phyloP scores from a whole-genome alignment of 2,888 invertebrate genomes.

The Drosophila merina region DNA sequence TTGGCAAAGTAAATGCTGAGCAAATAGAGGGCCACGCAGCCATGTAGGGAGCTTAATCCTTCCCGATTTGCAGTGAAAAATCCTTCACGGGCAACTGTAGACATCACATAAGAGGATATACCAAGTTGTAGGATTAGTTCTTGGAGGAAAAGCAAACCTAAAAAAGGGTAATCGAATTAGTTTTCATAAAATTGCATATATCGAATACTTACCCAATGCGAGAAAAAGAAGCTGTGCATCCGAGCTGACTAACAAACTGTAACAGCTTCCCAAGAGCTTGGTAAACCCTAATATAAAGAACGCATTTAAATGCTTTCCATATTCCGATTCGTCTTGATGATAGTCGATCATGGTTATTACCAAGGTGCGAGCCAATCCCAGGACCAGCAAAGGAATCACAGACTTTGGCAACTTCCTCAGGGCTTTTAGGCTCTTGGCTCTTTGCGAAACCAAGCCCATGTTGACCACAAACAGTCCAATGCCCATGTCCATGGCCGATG shows the following conservation, averaged over 20 bases:
- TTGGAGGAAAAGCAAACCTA: slow-evolving; percentile 87
- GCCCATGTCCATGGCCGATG: slow-evolving; percentile 97
- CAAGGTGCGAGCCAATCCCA: slow-evolving; percentile 88
- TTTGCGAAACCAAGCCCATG: slow-evolving; percentile 90
- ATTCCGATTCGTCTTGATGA: slow-evolving; percentile 95
- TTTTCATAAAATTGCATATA: neutral
- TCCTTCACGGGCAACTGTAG: slow-evolving; percentile 85
- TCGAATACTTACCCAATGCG: slow-evolving; percentile 68
- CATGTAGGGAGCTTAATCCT: slow-evolving; percentile 93
- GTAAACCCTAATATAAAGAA: slow-evolving; percentile 96
- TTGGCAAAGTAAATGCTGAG: slow-evolving; percentile 88
- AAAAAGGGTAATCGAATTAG: neutral
- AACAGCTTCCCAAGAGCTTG: slow-evolving; percentile 88
- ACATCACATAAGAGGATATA: slow-evolving; percentile 89
- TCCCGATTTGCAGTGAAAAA: slow-evolving; percentile 94
- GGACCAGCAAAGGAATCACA: slow-evolving; percentile 84
- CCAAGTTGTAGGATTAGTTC: slow-evolving; percentile 87
- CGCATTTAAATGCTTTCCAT: slow-evolving; percentile 99
- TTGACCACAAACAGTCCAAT: slow-evolving; percentile 94
- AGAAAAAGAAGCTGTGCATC: slow-evolving; percentile 83
- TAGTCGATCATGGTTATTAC: slow-evolving; percentile 89
- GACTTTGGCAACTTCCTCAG: slow-evolving; percentile 70
- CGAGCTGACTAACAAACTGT: slow-evolving; percentile 50
- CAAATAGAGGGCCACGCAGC: slow-evolving; percentile 93
- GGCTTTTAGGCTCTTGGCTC: slow-evolving; percentile 72